Evolutionary conservation across 2,797 vertebrate genomes (phyloP).

Genomic region (Taeniopygia guttata): DNA sequence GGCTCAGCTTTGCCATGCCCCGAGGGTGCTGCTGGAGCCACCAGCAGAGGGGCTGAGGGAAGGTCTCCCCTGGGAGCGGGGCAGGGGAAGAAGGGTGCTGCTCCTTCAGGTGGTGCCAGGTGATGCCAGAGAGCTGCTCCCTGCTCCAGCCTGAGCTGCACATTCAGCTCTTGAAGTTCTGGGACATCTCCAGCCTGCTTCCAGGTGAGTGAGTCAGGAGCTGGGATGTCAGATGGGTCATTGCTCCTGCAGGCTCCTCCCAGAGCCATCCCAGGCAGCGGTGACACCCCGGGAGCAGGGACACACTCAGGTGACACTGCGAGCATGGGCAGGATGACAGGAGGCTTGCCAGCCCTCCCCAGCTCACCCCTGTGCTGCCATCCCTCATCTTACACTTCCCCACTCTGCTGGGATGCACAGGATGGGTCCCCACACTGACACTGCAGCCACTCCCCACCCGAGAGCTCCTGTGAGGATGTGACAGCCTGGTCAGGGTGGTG

Average conservation of each 20-base stretch:
- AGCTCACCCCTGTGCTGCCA: background rate
- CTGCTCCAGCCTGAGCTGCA: background rate
- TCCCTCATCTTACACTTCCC: background rate
- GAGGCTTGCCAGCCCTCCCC: background rate
- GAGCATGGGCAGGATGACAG: background rate
- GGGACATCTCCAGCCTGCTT: background rate
- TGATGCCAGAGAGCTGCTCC: background rate
- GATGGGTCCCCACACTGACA: background rate
- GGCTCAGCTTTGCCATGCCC: background rate
- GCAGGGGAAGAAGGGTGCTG: background rate
- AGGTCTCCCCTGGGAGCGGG: background rate
- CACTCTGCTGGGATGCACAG: rapidly evolving
- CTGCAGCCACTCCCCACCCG: rapidly evolving
- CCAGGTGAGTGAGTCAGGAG: background rate
- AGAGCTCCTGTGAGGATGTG: background rate
- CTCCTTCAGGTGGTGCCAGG: background rate
- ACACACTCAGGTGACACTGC: background rate
- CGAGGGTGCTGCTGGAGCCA: background rate
- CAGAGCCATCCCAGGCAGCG: background rate
- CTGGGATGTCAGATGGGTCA: background rate
- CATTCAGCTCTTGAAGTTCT: background rate
- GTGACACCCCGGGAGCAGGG: background rate
- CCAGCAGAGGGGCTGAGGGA: background rate
- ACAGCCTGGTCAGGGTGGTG: background rate
- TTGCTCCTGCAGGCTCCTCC: background rate